Evolutionary conservation across 1,140 invertebrate genomes (phyloP).

Genomic region (Drosophila tsacasi): DNA sequence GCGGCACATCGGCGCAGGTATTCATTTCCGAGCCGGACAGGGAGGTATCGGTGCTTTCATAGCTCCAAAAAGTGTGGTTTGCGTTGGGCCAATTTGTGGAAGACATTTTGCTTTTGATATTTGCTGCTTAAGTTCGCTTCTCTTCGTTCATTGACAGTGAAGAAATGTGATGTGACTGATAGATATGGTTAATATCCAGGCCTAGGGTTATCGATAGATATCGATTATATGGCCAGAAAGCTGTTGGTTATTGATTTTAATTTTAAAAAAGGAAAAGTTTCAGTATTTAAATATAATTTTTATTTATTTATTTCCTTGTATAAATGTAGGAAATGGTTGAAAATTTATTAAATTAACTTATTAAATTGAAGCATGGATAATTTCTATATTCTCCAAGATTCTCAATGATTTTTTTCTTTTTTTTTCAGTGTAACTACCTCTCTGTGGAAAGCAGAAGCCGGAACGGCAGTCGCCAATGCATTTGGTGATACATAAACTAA

Average conservation of each 20-base stretch:
- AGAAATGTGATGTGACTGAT: background rate
- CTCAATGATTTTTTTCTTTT: background rate
- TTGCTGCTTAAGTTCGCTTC: background rate
- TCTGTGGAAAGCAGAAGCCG: background rate
- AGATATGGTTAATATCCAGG: background rate
- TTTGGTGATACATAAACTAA: conserved; percentile 72
- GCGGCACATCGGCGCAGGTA: background rate
- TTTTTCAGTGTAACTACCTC: background rate
- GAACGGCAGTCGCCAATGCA: conserved; percentile 57
- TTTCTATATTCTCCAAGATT: background rate
- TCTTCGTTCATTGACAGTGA: background rate
- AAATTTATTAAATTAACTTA: too few relatives aligned
- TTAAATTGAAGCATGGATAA: too few relatives aligned
- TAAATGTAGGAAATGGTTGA: too few relatives aligned
- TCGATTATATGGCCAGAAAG: background rate
- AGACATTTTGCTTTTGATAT: background rate
- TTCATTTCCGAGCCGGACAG: background rate
- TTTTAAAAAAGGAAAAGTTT: too few relatives aligned
- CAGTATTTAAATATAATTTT: too few relatives aligned
- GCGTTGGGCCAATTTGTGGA: background rate
- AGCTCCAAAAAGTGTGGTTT: background rate
- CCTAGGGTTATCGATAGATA: background rate
- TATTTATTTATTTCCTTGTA: too few relatives aligned
- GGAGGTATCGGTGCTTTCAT: background rate
- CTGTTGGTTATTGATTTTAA: too few relatives aligned